Percentiles rank a stretch among this genome's conserved stretches.
Evolutionary conservation across 2,113 vertebrate species (phyloP).

Genomic region (Tychaedon coryphoeus): DNA sequence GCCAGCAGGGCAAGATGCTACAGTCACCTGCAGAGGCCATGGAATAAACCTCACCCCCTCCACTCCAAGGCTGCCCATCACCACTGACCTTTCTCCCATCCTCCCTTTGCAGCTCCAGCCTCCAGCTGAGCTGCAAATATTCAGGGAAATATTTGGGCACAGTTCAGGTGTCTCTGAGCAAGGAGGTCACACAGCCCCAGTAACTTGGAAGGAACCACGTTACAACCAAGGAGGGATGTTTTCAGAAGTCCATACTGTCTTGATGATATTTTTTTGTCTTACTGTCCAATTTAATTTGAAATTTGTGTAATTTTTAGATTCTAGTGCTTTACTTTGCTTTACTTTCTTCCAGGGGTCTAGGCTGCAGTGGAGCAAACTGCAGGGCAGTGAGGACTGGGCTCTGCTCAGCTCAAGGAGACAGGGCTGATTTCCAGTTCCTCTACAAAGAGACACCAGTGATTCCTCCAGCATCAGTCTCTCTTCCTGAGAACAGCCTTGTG

Average conservation of each 20-base stretch:
- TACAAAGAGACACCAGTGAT: not conserved
- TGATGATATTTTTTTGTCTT: not conserved
- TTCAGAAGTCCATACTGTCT: not conserved
- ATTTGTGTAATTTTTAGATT: not conserved
- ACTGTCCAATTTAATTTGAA: not conserved
- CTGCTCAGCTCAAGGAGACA: not conserved
- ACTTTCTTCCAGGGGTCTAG: not conserved
- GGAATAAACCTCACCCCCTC: not conserved
- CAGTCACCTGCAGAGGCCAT: rapidly evolving
- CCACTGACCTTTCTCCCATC: not conserved
- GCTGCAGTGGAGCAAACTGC: not conserved
- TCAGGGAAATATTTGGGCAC: not conserved
- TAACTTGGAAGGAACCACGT: not conserved
- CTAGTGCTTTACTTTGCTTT: not conserved
- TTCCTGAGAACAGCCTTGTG: not conserved
- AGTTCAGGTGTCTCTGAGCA: not conserved
- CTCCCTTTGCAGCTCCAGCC: not conserved
- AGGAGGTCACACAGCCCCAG: not conserved
- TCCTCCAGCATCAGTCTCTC: not conserved
- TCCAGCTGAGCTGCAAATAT: not conserved
- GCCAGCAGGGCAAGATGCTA: not conserved
- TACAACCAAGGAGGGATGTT: not conserved
- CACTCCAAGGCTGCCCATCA: rapidly evolving
- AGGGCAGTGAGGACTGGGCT: not conserved
- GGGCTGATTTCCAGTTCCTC: not conserved